Evolutionary conservation across 2,797 vertebrate genomes (phyloP).

Genomic region (Argya squamiceps): DNA sequence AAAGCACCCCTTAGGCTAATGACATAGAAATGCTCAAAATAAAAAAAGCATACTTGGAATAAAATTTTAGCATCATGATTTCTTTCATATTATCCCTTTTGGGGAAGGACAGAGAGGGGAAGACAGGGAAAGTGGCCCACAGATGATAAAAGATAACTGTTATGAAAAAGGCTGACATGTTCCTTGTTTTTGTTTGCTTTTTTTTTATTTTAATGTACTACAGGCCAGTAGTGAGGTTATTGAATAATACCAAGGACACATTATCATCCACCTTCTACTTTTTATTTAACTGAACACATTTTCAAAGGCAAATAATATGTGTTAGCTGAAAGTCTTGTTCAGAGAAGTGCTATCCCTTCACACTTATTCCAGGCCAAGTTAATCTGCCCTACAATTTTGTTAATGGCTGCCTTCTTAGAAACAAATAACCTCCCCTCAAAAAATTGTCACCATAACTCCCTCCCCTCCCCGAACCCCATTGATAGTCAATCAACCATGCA

Average conservation of each 20-base stretch:
- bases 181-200: neutral
- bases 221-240: neutral
- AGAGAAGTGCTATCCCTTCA: neutral
- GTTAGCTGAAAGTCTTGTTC: neutral
- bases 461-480: accelerated
- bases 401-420: neutral
- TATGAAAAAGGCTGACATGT: neutral
- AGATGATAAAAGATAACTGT: neutral
- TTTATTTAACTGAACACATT: neutral
- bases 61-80: neutral
- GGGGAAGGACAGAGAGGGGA: neutral
- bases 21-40: neutral
- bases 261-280: neutral
- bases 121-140: neutral
- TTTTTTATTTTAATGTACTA: neutral
- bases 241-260: neutral
- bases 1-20: neutral
- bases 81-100: neutral
- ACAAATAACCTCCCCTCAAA: accelerated
- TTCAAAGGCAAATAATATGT: neutral
- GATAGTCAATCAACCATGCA: neutral
- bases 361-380: neutral
- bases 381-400: neutral
- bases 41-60: neutral
- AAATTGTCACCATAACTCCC: accelerated